phyloP scores from a whole-genome alignment of 2,113 vertebrate species.

The Eurypyga helias region DNA sequence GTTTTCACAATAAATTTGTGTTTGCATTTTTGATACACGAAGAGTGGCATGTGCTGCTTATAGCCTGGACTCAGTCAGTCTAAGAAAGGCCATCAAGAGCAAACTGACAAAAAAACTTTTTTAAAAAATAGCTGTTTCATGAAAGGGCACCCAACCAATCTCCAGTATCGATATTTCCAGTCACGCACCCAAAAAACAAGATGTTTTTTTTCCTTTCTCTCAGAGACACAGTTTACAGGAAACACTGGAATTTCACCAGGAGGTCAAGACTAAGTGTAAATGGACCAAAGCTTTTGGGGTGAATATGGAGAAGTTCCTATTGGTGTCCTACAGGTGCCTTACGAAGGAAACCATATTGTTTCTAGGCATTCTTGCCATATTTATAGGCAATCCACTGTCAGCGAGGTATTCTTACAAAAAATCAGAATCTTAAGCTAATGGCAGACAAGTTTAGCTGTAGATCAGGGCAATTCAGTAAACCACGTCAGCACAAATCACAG shows the following conservation, averaged over 20 bases:
- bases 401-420: not conserved
- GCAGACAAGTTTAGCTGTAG: not conserved
- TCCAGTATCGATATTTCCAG: fast-evolving
- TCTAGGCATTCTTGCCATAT: not conserved
- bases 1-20: not conserved
- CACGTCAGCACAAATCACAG: not conserved
- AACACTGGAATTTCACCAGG: not conserved
- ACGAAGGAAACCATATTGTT: not conserved
- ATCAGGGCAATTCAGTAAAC: not conserved
- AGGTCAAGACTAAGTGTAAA: not conserved
- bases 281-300: not conserved
- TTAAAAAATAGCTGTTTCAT: not conserved
- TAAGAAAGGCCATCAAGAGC: not conserved
- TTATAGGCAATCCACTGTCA: not conserved
- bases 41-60: not conserved
- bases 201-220: not conserved
- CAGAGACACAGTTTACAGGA: not conserved
- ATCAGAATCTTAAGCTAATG: not conserved
- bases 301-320: not conserved
- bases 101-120: not conserved
- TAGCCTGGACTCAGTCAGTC: not conserved
- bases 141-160: not conserved
- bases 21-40: not conserved
- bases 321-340: not conserved
- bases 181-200: not conserved